phyloP scores from a whole-genome alignment of 1,140 invertebrate genomes.

The Hestina assimilis region DNA sequence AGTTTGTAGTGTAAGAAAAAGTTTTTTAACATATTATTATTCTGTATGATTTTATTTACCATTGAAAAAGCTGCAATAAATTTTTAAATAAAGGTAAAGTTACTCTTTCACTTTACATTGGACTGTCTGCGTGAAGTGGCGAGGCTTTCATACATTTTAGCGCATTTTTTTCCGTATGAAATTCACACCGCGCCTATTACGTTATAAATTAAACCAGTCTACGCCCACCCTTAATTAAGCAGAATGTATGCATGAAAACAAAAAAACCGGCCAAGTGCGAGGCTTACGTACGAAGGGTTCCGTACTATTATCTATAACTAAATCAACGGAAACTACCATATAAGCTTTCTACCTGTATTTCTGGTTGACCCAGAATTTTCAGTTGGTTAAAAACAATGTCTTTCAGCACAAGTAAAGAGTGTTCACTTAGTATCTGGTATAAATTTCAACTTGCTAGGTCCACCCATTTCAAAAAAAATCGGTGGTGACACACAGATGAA shows the following conservation, averaged over 20 bases:
- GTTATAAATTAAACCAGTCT: slow-evolving; percentile 5
- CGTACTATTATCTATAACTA: background rate
- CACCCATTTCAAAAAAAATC: too few species aligned
- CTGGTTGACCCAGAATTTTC: too few species aligned
- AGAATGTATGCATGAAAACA: slow-evolving; percentile 8
- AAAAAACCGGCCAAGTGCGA: background rate
- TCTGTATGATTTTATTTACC: background rate
- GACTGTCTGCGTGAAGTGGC: background rate
- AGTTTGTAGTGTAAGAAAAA: too few species aligned
- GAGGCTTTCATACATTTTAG: background rate
- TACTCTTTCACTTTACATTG: background rate
- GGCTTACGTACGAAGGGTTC: background rate
- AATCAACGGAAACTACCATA: background rate
- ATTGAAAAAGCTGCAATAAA: background rate
- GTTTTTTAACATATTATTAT: too few species aligned
- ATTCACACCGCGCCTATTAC: slow-evolving; percentile 4
- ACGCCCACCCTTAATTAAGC: slow-evolving; percentile 11
- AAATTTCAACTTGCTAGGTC: too few species aligned
- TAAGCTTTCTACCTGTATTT: too few species aligned
- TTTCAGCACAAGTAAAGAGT: too few species aligned
- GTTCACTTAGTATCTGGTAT: too few species aligned
- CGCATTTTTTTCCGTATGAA: background rate
- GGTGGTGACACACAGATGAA: too few species aligned
- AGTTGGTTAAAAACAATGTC: too few species aligned
- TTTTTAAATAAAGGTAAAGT: background rate